phyloP scores from a whole-genome alignment of 2,113 vertebrate genomes.

The Myocastor coypus region DNA sequence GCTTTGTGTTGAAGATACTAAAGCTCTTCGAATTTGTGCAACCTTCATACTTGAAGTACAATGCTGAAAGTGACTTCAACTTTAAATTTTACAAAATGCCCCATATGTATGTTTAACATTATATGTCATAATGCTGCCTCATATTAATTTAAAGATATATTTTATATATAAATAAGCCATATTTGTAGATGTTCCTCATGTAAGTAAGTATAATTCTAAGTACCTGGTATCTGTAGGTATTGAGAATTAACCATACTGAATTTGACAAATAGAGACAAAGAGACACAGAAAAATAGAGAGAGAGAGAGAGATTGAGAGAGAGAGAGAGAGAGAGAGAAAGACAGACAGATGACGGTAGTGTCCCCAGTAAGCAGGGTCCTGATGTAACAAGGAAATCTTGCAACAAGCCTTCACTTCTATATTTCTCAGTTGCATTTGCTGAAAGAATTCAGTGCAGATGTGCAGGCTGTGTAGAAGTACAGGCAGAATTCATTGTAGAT shows the following conservation, averaged over 20 bases:
- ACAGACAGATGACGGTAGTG: no score
- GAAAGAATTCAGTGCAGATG: not conserved
- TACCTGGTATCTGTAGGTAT: not conserved
- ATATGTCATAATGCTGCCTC: not conserved
- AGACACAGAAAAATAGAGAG: not conserved
- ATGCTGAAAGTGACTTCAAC: not conserved
- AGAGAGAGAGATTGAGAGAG: not conserved
- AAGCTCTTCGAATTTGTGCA: not conserved
- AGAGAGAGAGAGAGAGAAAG: not conserved
- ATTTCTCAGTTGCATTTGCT: not conserved
- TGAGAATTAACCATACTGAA: not conserved
- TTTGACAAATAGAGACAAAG: not conserved
- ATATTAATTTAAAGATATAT: not conserved
- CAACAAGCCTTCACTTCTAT: not conserved
- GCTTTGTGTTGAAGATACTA: constrained; percentile 14
- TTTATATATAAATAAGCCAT: not conserved
- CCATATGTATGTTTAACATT: not conserved
- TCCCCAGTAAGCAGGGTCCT: not conserved
- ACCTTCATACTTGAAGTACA: not conserved
- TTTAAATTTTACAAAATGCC: not conserved
- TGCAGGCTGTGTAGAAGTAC: not conserved
- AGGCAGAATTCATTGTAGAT: not conserved
- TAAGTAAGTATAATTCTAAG: not conserved
- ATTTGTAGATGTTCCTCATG: not conserved
- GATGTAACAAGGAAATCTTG: not conserved